These are phyloP conservation scores for Keiferia lycopersicella DNA, from an alignment of 2,888 invertebrate species.

Conservation along the genomic window DNA sequence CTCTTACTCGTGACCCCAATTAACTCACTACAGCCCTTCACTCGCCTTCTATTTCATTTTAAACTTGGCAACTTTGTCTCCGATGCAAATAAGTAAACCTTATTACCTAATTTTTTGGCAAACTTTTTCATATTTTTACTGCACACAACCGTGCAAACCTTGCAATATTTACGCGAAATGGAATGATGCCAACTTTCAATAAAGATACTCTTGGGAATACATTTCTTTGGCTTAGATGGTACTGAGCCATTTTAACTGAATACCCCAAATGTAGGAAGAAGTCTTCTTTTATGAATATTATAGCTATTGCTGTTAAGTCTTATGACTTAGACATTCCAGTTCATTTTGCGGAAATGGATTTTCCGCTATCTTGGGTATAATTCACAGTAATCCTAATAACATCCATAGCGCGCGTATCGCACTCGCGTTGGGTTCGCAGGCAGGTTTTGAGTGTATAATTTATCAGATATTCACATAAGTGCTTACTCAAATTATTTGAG, in stretches of 20 bases:
- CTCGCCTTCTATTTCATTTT: constrained; percentile 29
- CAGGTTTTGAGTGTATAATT: constrained; percentile 26
- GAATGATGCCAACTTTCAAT: constrained; percentile 63
- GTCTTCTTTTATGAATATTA: constrained; percentile 42
- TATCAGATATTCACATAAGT: constrained; percentile 24
- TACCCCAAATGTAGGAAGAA: constrained; percentile 41
- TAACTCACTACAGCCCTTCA: constrained; percentile 38
- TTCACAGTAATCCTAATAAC: constrained; percentile 39
- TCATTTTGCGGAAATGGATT: constrained; percentile 30
- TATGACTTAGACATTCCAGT: constrained; percentile 30
- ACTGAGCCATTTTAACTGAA: constrained; percentile 42
- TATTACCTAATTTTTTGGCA: constrained; percentile 45
- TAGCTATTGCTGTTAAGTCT: constrained; percentile 35
- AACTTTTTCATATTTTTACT: constrained; percentile 50
- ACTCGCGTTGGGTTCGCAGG: constrained; percentile 31
- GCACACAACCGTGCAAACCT: constrained; percentile 48
- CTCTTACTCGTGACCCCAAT: constrained; percentile 49
- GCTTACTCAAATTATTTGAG: constrained; percentile 20
- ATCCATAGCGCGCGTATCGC: constrained; percentile 37
- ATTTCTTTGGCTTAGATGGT: constrained; percentile 36
- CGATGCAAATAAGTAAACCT: constrained; percentile 9
- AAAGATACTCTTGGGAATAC: constrained; percentile 41
- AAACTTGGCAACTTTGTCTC: constrained; percentile 26
- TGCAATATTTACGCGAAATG: constrained; percentile 58
- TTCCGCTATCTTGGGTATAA: constrained; percentile 31